Conservation (phyloP, 2,113 vertebrate genomes). For the Isichthys henryi region DNA sequence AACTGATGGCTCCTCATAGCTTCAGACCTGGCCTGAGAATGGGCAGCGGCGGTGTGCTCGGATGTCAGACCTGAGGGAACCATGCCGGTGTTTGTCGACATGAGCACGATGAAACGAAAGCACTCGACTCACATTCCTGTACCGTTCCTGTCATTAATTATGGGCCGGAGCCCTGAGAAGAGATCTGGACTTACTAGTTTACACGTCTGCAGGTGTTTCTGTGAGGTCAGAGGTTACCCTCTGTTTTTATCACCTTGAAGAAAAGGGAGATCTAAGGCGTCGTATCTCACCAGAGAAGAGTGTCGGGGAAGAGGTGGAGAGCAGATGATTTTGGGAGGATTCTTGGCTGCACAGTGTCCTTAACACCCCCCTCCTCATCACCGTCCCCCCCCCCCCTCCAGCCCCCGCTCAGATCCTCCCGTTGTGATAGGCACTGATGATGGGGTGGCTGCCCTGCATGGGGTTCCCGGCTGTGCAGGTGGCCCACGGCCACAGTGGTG, state of each 20-base stretch:
- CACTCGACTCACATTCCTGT: not conserved
- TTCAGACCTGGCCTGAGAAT: not conserved
- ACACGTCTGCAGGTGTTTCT: not conserved
- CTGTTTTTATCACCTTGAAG: not conserved
- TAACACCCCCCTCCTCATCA: not conserved
- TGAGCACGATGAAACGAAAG: not conserved
- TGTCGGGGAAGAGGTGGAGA: not conserved
- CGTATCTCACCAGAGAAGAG: not conserved
- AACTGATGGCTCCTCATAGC: not conserved
- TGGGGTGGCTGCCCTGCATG: not conserved
- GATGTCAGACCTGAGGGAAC: not conserved
- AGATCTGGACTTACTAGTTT: not conserved
- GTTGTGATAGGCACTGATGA: not conserved
- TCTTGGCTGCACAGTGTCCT: not conserved
- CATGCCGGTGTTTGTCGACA: not conserved
- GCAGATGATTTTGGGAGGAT: not conserved
- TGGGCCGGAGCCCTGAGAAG: not conserved
- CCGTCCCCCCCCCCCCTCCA: not conserved
- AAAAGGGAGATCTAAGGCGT: not conserved
- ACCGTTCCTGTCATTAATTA: not conserved
- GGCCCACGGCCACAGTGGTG: not conserved
- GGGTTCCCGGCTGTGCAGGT: slow-evolving; percentile 16
- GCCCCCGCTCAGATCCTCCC: not conserved
- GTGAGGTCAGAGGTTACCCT: not conserved
- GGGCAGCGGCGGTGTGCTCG: not conserved